Base-by-base conservation (phyloP, 2,888 invertebrate genomes). In the Ormia ochracea region DNA sequence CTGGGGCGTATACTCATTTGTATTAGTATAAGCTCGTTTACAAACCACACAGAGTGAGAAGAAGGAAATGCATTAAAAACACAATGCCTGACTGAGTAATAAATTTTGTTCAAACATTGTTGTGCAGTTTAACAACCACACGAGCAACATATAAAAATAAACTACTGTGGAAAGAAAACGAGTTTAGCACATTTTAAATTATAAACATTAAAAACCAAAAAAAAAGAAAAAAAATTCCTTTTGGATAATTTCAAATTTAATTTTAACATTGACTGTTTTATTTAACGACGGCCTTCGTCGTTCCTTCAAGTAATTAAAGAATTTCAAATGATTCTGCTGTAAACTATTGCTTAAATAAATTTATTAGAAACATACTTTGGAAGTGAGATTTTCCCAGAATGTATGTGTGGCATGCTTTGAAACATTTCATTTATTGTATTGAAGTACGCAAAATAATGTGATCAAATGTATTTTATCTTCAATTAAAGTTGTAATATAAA, bases 51-150 rank as follows among this genome's bases (percentile, higher is more conserved):
- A 21, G 36, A 38, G n/a, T n/a, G n/a, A n/a, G 54, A 10, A 48
- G 10, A 63, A 54, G 33, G 19, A 61, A 76, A 63, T 72, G 72
- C 66, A 80, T 72, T 72, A 48, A 75, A 79, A 66, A 48, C 72
- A 72, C 76, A 72, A 72, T 76, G 68, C 56, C 66, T 61, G 72
- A 56, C 72, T 72, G 72, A 72, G 76, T 68, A 80, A 80, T 80
- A 76, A 76, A 63, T 76, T 80, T 76, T 56, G 52, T 50, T n/a
- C 43, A 43, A 63, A 76, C 56, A 69, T 56, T 76, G 69, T 23
- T 63, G 54, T 69, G 41, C 31, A 63, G 14, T 69, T 61, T 45
- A 33, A 48, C 38, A 41, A 36, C 23, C 31, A 66, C 59, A 48
- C 10, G 28, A 43, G 45, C 19, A 36, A 3, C 43, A 33, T n/a